A percentile compares a stretch with the other conserved stretches of the same genome.
Evolutionary conservation across 2,888 invertebrate genomes (phyloP).

Genomic region (Hetaerina titia): DNA sequence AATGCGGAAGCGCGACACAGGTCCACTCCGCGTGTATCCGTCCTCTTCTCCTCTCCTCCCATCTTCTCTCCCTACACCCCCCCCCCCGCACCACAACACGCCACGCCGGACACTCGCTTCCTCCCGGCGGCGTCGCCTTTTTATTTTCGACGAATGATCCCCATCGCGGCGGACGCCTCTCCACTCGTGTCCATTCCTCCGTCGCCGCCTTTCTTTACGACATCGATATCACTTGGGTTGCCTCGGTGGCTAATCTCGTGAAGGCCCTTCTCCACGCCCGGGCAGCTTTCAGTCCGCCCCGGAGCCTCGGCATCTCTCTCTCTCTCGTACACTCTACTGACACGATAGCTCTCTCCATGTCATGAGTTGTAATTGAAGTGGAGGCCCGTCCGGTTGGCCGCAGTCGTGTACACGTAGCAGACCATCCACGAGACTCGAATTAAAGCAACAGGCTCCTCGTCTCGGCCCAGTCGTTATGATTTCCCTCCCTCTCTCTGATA

Average conservation of each 20-base stretch:
- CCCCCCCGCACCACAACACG: too few relatives aligned
- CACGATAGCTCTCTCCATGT: neutral
- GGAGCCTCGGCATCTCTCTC: too few relatives aligned
- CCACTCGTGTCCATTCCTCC: neutral
- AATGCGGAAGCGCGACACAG: neutral
- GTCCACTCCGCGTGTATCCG: too few relatives aligned
- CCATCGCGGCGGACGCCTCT: neutral
- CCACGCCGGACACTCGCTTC: neutral
- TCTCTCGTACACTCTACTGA: too few relatives aligned
- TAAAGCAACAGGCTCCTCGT: neutral
- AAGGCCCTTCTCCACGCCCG: neutral
- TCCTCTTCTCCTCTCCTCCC: neutral
- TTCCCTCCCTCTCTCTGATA: neutral
- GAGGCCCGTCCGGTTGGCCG: neutral
- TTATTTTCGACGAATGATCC: neutral
- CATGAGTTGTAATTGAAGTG: neutral
- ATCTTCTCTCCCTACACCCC: neutral
- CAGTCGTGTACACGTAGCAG: neutral
- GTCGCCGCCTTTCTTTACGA: neutral
- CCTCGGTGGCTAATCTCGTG: neutral
- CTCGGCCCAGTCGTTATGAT: neutral
- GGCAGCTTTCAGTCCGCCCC: neutral
- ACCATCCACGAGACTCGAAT: neutral
- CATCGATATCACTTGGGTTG: neutral
- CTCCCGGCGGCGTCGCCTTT: neutral